Conservation (phyloP, 2,797 vertebrate genomes). For the Girardinus metallicus region DNA sequence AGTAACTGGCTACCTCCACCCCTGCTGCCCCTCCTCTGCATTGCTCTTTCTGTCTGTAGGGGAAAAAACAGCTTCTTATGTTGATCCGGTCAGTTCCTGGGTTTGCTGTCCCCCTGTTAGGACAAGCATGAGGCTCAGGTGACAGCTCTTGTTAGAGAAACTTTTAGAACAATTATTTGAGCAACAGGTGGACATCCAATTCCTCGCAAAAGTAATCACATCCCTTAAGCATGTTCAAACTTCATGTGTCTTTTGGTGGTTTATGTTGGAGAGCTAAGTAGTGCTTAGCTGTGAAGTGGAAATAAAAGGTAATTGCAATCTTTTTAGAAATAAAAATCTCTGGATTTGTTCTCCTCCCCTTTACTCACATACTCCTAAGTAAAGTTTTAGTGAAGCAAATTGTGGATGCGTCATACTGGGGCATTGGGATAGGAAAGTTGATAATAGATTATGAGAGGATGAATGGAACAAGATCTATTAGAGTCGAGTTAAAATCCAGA, state of each 20-base stretch:
- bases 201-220: neutral
- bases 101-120: conserved; percentile 71
- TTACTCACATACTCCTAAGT: neutral
- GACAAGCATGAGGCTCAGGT: conserved; percentile 69
- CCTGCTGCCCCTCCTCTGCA: conserved; percentile 22
- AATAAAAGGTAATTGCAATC: neutral
- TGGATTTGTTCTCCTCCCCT: neutral
- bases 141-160: conserved; percentile 48
- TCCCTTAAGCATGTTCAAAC: neutral
- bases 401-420: neutral
- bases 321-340: neutral
- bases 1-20: conserved; percentile 4
- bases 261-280: neutral
- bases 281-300: neutral
- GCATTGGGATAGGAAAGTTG: no score
- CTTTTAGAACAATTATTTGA: conserved; percentile 60
- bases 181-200: conserved; percentile 25
- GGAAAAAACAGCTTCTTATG: conserved; percentile 65
- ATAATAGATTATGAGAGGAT: no score
- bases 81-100: conserved; percentile 72
- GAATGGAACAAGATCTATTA: no score
- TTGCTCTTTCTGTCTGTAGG: conserved; percentile 62
- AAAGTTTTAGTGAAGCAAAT: neutral
- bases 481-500: no score
- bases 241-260: neutral